Evolutionary conservation across 1,140 invertebrate species (phyloP).

Genomic region (Tetramorium alpestre): DNA sequence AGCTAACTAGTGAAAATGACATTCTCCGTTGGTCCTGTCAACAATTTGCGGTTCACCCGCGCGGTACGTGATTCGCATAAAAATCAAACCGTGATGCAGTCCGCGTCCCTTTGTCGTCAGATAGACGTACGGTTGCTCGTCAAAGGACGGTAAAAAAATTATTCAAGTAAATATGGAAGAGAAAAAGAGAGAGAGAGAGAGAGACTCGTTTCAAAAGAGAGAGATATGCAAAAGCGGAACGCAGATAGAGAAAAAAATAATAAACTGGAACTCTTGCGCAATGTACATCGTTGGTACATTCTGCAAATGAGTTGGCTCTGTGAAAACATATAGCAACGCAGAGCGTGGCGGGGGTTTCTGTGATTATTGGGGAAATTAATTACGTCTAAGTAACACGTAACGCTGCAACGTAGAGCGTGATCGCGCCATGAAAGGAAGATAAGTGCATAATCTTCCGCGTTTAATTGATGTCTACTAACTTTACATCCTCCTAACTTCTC

Average conservation of each 20-base stretch:
- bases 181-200: neutral
- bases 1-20: constrained; percentile 8
- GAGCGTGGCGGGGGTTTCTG: neutral
- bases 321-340: constrained; percentile 35
- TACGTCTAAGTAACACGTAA: neutral
- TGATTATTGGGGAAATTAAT: constrained; percentile 46
- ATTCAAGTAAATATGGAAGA: constrained; percentile 24
- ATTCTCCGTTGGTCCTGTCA: constrained; percentile 21
- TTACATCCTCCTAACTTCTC: neutral
- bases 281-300: neutral
- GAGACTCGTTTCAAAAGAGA: neutral
- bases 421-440: neutral
- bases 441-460: neutral
- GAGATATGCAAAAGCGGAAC: neutral
- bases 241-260: neutral
- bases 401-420: neutral
- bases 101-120: neutral
- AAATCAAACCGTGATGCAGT: constrained; percentile 35
- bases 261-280: constrained; percentile 6
- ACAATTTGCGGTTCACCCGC: constrained; percentile 16
- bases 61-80: constrained; percentile 38
- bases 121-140: neutral
- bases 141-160: constrained; percentile 34
- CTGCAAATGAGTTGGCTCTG: constrained; percentile 1
- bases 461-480: neutral